Base-by-base conservation (phyloP, 2,888 invertebrate genomes). In the Luperina testacea region DNA sequence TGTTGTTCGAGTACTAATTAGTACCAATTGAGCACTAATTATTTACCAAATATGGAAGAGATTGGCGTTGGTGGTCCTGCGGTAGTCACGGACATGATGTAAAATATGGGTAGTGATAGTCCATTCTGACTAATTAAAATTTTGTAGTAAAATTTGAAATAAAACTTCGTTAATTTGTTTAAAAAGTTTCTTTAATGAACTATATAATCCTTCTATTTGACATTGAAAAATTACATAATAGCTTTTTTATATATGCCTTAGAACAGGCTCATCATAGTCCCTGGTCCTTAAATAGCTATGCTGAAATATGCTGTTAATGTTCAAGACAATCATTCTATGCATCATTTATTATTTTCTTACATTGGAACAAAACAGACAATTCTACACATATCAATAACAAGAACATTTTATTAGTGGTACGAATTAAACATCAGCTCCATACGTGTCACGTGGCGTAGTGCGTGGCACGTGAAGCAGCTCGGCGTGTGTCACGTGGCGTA, bases 241-340 rank as follows among this genome's bases (percentile, higher is more conserved):
- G 45, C 4, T 42, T 17, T 53, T n/a, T 42, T 20, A 32, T 11
- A 15, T 38, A 48, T 48, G 51, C 82, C 79, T 67, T 67, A 75
- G 42, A 75, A 81, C 75, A 79, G 64, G 75, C 75, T 20, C n/a
- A 81, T n/a, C 6, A 15, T 74, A 32, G 82, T 79, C 57, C 48
- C 81, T 32, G 32, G 32, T 32, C 32, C 1, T 32, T 59, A 65
- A 9, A 27, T 57, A 48, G 1, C 38, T 64, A 27, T 27, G 57
- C 4, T 38, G 20, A 38, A 45, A 27, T 5, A 64, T 63, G n/a
- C 13, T 42, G n/a, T 27, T 24, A 24, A 45, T 64, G n/a, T 65
- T 48, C 13, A 64, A 61, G 32, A 20, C 2, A 32, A 57, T 42
- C 3, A 2, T 15, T n/a, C 13, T 24, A 64, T 9, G 20, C 24